Conservation (phyloP, 2,113 vertebrate genomes). For the Montifringilla adamsi region DNA sequence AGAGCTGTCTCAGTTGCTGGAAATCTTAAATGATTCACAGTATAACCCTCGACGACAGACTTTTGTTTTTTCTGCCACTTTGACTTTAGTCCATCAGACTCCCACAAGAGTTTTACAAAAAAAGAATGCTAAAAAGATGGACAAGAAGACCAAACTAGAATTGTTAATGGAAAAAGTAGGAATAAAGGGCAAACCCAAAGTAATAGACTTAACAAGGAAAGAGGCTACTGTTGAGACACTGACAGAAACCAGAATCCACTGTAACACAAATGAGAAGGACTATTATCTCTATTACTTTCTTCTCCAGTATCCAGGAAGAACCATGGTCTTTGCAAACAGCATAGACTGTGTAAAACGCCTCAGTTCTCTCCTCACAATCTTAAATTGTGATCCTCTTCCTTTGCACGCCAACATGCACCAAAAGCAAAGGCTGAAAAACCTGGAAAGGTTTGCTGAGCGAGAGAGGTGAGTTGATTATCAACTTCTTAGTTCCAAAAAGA, state of each 20-base stretch:
- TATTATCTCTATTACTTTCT: conserved; percentile 95
- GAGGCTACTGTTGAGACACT: conserved; percentile 92
- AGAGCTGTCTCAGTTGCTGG: conserved; percentile 90
- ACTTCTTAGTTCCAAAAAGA: background rate
- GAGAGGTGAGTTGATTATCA: conserved; percentile 79
- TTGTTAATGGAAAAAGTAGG: conserved; percentile 90
- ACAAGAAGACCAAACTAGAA: conserved; percentile 84
- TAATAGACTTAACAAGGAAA: conserved; percentile 92
- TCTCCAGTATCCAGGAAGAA: conserved; percentile 90
- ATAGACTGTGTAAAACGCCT: conserved; percentile 96
- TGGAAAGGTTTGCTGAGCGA: conserved; percentile 91
- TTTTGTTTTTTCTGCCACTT: conserved; percentile 94
- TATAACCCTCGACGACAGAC: conserved; percentile 88
- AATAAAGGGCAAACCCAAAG: conserved; percentile 88
- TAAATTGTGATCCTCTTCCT: conserved; percentile 84
- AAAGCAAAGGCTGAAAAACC: conserved; percentile 94
- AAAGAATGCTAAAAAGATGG: conserved; percentile 80
- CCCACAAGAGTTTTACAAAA: conserved; percentile 87
- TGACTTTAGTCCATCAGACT: conserved; percentile 86
- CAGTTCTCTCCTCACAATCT: conserved; percentile 85
- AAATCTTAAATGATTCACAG: conserved; percentile 86
- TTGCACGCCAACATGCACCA: conserved; percentile 98
- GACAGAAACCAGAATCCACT: conserved; percentile 90
- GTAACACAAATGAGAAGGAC: conserved; percentile 90
- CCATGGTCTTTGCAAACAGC: conserved; percentile 97